These are phyloP conservation scores for Drosophila multiciliata DNA, from an alignment of 2,888 invertebrate genomes.

Conservation along the genomic window DNA sequence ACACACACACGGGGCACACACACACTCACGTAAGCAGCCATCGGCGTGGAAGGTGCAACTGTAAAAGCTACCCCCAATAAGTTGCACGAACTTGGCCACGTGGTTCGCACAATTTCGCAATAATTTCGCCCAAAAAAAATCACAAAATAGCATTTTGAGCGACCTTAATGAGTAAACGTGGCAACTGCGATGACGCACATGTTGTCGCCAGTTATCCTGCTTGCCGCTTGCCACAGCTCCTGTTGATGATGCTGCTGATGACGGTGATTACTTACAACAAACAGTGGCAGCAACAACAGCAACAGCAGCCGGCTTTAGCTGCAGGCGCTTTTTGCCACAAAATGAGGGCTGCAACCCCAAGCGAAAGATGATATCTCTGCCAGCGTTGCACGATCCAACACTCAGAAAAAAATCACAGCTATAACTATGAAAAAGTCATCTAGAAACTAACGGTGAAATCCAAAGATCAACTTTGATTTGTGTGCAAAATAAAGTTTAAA, in stretches of 20 bases:
- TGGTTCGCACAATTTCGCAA: constrained; percentile 69
- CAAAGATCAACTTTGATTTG: neutral
- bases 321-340: constrained; percentile 67
- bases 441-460: neutral
- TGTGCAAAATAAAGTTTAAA: neutral
- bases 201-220: constrained; percentile 78
- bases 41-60: constrained; percentile 56
- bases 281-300: constrained; percentile 51
- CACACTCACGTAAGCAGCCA: constrained; percentile 13
- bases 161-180: constrained; percentile 78
- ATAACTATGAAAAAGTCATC: neutral
- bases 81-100: constrained; percentile 33
- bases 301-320: constrained; percentile 61
- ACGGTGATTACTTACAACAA: constrained; percentile 74
- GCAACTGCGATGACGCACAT: constrained; percentile 71
- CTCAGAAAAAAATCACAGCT: neutral
- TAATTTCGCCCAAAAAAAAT: constrained; percentile 57
- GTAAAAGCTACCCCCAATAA: constrained; percentile 71
- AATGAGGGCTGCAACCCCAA: constrained; percentile 79
- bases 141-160: constrained; percentile 46
- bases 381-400: constrained; percentile 59
- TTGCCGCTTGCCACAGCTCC: constrained; percentile 27
- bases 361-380: constrained; percentile 61
- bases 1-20: constrained; percentile 18
- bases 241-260: constrained; percentile 70